Evolutionary conservation across 23 tunicate genomes (phyloP).

Genomic region (Trididemnum nubilum): DNA sequence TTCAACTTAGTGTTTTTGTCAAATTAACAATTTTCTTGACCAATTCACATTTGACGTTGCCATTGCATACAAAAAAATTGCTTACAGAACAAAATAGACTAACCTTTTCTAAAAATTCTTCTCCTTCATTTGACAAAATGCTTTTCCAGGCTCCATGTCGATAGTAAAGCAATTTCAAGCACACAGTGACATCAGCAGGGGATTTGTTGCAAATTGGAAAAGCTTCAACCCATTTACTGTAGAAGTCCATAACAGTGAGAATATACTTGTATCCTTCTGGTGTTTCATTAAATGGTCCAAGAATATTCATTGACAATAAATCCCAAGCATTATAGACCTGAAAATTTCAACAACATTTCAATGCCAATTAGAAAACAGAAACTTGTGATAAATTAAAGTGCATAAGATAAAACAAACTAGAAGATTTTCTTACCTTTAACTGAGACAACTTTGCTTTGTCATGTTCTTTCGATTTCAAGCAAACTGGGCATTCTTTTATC

Average conservation of each 20-base stretch:
- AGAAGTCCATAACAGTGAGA: constrained; percentile 58
- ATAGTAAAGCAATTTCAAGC: constrained; percentile 55
- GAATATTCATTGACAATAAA: constrained; percentile 42
- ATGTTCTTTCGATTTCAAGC: constrained; percentile 31
- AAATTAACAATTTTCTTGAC: too few relatives aligned
- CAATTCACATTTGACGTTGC: too few relatives aligned
- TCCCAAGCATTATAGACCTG: constrained; percentile 67
- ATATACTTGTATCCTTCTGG: constrained; percentile 66
- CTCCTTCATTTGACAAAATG: constrained; percentile 45
- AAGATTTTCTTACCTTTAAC: constrained; percentile 25
- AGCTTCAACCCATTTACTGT: constrained; percentile 73
- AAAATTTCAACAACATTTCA: too few relatives aligned
- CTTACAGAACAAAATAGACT: too few relatives aligned
- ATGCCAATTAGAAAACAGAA: too few relatives aligned
- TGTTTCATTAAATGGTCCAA: constrained; percentile 68
- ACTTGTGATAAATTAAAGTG: neutral
- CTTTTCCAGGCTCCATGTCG: constrained; percentile 76
- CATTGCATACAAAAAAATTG: too few relatives aligned
- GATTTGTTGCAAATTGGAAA: constrained; percentile 69
- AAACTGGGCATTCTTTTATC: constrained; percentile 51
- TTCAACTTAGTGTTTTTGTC: too few relatives aligned
- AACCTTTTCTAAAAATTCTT: constrained; percentile 46
- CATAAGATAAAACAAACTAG: too few relatives aligned
- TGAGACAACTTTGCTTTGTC: constrained; percentile 46
- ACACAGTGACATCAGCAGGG: constrained; percentile 66